Evolutionary conservation across 2,888 invertebrate genomes (phyloP).

Genomic region (Priocnemis perturbator): DNA sequence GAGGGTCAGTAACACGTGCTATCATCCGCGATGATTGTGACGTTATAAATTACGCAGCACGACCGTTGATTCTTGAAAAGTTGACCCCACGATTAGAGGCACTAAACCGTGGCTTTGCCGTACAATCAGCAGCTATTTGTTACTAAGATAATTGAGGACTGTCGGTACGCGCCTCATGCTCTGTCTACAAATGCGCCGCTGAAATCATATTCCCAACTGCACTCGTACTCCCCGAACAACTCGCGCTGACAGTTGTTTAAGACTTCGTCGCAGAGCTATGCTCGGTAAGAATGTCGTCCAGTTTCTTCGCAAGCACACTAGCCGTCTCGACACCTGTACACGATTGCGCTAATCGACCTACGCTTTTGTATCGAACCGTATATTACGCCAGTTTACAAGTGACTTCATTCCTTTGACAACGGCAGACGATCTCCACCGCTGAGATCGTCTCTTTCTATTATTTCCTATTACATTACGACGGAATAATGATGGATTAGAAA

Average conservation of each 20-base stretch:
- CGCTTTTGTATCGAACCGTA: too few relatives aligned
- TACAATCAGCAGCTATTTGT: conserved; percentile 49
- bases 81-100: conserved; percentile 48
- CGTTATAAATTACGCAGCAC: conserved; percentile 55
- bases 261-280: too few relatives aligned
- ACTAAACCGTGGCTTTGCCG: conserved; percentile 42
- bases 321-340: too few relatives aligned
- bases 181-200: conserved; percentile 27
- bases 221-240: neutral
- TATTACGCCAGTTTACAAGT: too few relatives aligned
- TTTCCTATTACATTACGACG: too few relatives aligned
- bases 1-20: conserved; percentile 27
- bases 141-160: conserved; percentile 44
- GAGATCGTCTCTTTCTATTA: too few relatives aligned
- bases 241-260: too few relatives aligned
- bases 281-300: neutral
- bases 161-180: conserved; percentile 30
- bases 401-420: too few relatives aligned
- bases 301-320: neutral
- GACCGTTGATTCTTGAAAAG: conserved; percentile 42
- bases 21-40: conserved; percentile 44
- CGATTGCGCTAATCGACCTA: too few relatives aligned
- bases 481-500: too few relatives aligned
- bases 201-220: conserved; percentile 23
- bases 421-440: too few relatives aligned